Conservation (phyloP, 2,888 invertebrate species). For the Ommatoiulus sabulosus region DNA sequence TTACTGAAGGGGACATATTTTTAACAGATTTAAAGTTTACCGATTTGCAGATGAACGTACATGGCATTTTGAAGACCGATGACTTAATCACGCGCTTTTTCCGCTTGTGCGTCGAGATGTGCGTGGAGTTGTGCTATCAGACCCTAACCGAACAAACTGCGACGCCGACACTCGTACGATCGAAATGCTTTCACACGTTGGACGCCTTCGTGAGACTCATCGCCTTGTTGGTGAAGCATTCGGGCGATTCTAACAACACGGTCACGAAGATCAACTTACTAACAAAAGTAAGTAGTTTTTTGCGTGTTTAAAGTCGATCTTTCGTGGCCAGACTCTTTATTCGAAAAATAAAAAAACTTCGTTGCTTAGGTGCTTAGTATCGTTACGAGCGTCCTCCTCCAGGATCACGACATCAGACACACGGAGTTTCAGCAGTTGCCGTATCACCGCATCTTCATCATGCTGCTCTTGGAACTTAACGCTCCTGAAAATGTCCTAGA, state of each 20-base stretch:
- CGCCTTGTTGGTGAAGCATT: slow-evolving; percentile 87
- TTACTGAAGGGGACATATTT: too few relatives aligned
- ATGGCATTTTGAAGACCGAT: slow-evolving; percentile 96
- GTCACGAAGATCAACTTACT: slow-evolving; percentile 96
- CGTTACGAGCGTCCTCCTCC: slow-evolving; percentile 92
- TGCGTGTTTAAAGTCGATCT: too few relatives aligned
- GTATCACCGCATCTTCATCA: slow-evolving; percentile 95
- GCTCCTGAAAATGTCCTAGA: slow-evolving; percentile 93
- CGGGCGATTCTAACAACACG: slow-evolving; percentile 89
- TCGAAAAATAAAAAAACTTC: too few relatives aligned
- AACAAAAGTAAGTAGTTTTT: slow-evolving; percentile 79
- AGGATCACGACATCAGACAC: slow-evolving; percentile 93
- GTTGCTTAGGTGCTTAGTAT: slow-evolving; percentile 84
- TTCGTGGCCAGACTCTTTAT: neutral
- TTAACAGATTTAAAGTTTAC: neutral
- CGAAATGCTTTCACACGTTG: slow-evolving; percentile 94
- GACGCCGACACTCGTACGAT: slow-evolving; percentile 75
- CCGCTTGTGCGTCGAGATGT: slow-evolving; percentile 95
- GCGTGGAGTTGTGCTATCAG: slow-evolving; percentile 93
- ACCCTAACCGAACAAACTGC: slow-evolving; percentile 77
- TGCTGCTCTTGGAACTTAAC: slow-evolving; percentile 96
- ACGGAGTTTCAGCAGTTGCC: slow-evolving; percentile 96
- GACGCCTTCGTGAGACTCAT: slow-evolving; percentile 96
- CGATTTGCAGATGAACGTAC: slow-evolving; percentile 84
- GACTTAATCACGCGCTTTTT: slow-evolving; percentile 98